phyloP scores from a whole-genome alignment of 2,888 invertebrate genomes.

The Bellardia pandia region DNA sequence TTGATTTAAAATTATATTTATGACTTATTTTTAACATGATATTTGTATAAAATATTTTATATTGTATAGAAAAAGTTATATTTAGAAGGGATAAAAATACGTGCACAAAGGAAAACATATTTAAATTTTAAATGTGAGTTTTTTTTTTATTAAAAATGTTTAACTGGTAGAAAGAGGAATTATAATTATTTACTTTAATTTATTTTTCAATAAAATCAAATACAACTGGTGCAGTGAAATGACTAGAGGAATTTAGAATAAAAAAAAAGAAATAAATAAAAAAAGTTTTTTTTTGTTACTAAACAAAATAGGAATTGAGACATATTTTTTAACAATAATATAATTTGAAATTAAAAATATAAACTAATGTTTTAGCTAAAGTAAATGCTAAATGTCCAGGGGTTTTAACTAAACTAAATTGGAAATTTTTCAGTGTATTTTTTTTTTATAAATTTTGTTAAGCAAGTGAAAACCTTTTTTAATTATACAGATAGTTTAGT shows the following conservation, averaged over 20 bases:
- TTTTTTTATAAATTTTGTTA: not conserved
- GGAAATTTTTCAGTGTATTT: not conserved
- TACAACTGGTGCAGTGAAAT: slow-evolving; percentile 59
- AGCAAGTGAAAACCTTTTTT: not conserved
- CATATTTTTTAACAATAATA: too few species aligned
- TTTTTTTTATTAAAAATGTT: slow-evolving; percentile 6
- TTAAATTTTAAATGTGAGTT: slow-evolving; percentile 39
- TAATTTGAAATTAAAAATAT: not conserved
- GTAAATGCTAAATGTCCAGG: not conserved
- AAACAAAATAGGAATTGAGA: not conserved
- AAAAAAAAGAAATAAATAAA: slow-evolving; percentile 11
- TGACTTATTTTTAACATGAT: slow-evolving; percentile 54
- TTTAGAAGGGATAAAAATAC: slow-evolving; percentile 44
- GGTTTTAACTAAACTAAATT: not conserved
- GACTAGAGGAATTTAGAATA: slow-evolving; percentile 41
- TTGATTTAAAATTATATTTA: slow-evolving; percentile 37
- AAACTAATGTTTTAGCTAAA: not conserved
- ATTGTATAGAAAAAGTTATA: slow-evolving; percentile 24
- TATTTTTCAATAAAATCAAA: slow-evolving; percentile 17
- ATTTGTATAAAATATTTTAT: slow-evolving; percentile 14
- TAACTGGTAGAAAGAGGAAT: not conserved
- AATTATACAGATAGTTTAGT: not conserved
- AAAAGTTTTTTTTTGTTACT: not conserved
- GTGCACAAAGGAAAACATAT: slow-evolving; percentile 61
- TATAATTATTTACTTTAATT: slow-evolving; percentile 18